Conservation (phyloP, 2,113 vertebrate genomes). For the Poeciliopsis prolifica region DNA sequence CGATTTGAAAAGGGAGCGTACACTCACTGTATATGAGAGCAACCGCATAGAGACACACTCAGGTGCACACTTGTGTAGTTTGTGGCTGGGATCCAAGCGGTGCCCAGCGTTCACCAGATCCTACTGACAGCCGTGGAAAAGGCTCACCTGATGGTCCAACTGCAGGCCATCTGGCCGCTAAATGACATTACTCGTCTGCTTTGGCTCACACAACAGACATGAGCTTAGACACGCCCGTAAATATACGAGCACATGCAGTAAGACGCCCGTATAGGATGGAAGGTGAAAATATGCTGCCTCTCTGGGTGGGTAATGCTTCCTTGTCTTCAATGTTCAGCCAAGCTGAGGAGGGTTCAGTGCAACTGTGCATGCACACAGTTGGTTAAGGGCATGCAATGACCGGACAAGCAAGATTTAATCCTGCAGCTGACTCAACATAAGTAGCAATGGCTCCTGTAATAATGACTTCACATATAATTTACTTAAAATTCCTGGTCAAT, state of each 20-base stretch:
- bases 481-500: not conserved
- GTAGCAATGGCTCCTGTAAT: not conserved
- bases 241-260: slow-evolving; percentile 27
- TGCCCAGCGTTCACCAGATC: slow-evolving; percentile 21
- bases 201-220: slow-evolving; percentile 18
- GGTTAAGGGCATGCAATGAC: not conserved
- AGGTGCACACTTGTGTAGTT: not conserved
- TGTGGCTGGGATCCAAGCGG: slow-evolving; percentile 26
- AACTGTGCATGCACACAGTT: slow-evolving; percentile 3
- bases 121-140: slow-evolving; percentile 48
- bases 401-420: not conserved
- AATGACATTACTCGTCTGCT: slow-evolving; percentile 35
- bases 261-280: slow-evolving; percentile 3
- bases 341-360: slow-evolving; percentile 5
- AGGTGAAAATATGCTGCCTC: slow-evolving; percentile 13
- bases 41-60: slow-evolving; percentile 1
- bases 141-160: slow-evolving; percentile 60
- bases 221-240: slow-evolving; percentile 29
- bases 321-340: slow-evolving; percentile 9
- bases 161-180: slow-evolving; percentile 66
- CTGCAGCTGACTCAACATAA: not conserved
- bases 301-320: slow-evolving; percentile 12
- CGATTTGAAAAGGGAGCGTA: not conserved
- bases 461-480: not conserved
- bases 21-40: not conserved